Base-by-base conservation (phyloP, 2,797 vertebrate genomes). In the Ibycter americanus region DNA sequence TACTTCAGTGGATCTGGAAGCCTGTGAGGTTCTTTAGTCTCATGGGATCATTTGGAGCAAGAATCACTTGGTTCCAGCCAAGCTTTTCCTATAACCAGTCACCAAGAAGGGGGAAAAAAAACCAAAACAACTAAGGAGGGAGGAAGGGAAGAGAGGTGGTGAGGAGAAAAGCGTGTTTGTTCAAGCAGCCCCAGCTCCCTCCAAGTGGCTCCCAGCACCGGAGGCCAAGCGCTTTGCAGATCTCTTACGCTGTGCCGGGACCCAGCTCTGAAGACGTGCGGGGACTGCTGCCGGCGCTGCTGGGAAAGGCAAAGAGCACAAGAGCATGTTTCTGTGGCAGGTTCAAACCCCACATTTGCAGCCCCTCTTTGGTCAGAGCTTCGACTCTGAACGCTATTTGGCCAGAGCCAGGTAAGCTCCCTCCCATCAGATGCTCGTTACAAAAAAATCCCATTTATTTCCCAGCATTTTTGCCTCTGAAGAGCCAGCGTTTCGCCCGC, bases 221-320 rank as follows among this genome's bases (percentile, higher is more conserved):
- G 85, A 93, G 51, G 72, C 95, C 89, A 93, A 92, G 97, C 51
- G 34, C 76, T 87, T 42, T 32, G 81, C 68, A 85, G 92, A 88
- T 79, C 49, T 98, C 98, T 99, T 99, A 98, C 98, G 66, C 97
- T 98, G 93, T 96, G 85, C 76, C 4, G 40, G 89, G 55, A 66
- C 27, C 42, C 91, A 55, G 97, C 98, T 89, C 98, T 94, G 96
- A 71, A n/a, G 91, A 97, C 27, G 87, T 94, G 86, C 54, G 46
- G 96, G 95, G 54, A 95, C 92, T 15, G 93, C 94, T 71, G 98
- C 98, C 96, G 98, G 98, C 96, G 96, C 98, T 98, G 98, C 98
- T 98, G 98, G 97, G 96, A 98, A 95, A 74, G 78, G 72, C 78
- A 99, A 95, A 98, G 97, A 81, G 96, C 97, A 98, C 76, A 93